Conservation (phyloP, 2,888 invertebrate species). For the Diaprepes abbreviatus region DNA sequence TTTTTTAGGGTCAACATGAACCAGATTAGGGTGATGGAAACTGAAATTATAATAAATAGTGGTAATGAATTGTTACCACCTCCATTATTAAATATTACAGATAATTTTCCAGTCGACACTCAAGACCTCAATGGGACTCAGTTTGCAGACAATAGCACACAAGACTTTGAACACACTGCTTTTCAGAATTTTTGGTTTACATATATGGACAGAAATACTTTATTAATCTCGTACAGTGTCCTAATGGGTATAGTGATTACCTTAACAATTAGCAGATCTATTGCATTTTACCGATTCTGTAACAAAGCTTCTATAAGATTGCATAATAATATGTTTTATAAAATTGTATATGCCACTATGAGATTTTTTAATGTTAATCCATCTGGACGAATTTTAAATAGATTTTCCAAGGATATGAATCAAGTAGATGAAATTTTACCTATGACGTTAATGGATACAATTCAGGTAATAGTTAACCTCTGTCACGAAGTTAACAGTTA, state of each 20-base stretch:
- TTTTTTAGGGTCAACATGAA: slow-evolving; percentile 59
- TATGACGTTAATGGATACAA: slow-evolving; percentile 69
- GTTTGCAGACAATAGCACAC: slow-evolving; percentile 52
- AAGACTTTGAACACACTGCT: no score
- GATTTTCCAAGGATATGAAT: slow-evolving; percentile 81
- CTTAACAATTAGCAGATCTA: no score
- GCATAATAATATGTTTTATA: slow-evolving; percentile 70
- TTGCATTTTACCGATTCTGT: no score
- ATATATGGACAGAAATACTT: slow-evolving; percentile 59
- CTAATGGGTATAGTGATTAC: no score
- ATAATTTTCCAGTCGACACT: not conserved
- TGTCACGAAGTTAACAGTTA: no score
- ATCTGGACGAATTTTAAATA: slow-evolving; percentile 75
- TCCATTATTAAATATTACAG: not conserved
- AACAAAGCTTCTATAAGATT: slow-evolving; percentile 69
- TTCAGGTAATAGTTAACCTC: slow-evolving; percentile 64
- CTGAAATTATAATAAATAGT: not conserved
- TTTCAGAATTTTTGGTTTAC: no score
- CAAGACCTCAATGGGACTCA: slow-evolving; percentile 52
- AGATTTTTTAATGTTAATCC: slow-evolving; percentile 80
- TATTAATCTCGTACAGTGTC: no score
- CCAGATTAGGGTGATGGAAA: slow-evolving; percentile 22
- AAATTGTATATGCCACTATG: slow-evolving; percentile 76
- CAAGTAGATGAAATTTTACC: slow-evolving; percentile 72
- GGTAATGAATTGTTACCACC: not conserved